Evolutionary conservation across 2,797 vertebrate genomes (phyloP).

Genomic region (Schizothorax lantsangensis): DNA sequence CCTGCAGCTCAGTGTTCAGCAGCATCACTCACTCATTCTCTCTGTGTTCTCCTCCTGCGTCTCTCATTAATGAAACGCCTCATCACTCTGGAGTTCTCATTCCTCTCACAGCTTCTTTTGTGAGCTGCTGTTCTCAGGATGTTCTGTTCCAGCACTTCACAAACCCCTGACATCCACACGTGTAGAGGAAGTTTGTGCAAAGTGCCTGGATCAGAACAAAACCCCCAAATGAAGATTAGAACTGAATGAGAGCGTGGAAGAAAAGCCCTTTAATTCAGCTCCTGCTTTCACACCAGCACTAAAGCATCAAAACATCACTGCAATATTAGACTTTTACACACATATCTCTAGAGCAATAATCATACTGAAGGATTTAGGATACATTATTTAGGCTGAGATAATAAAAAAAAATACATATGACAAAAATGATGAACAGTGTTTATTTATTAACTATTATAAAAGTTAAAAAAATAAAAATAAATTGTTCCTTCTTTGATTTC

Average conservation of each 20-base stretch:
- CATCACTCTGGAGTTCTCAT: conserved; percentile 32
- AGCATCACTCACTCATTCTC: background rate
- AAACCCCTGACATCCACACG: background rate
- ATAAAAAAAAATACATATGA: background rate
- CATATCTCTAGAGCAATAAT: background rate
- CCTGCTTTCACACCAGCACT: conserved; percentile 5
- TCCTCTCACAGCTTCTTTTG: conserved; percentile 45
- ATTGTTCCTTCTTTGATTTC: too few species aligned
- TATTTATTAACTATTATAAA: background rate
- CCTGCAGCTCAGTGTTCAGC: background rate
- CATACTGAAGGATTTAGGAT: too few species aligned
- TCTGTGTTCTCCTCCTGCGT: background rate
- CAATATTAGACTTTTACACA: background rate
- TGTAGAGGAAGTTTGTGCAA: conserved; percentile 33
- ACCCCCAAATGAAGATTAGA: conserved; percentile 4
- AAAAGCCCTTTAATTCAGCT: conserved; percentile 1
- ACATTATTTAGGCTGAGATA: background rate
- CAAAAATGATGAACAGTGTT: background rate
- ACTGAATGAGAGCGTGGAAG: conserved; percentile 10
- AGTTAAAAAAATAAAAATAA: background rate
- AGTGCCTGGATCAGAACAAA: conserved; percentile 9
- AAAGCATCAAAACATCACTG: background rate
- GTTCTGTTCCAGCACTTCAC: conserved; percentile 41
- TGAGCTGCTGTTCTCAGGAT: conserved; percentile 29
- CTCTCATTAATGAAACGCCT: conserved; percentile 15